phyloP scores from a whole-genome alignment of 2,113 vertebrate species.

The Platichthys flesus region DNA sequence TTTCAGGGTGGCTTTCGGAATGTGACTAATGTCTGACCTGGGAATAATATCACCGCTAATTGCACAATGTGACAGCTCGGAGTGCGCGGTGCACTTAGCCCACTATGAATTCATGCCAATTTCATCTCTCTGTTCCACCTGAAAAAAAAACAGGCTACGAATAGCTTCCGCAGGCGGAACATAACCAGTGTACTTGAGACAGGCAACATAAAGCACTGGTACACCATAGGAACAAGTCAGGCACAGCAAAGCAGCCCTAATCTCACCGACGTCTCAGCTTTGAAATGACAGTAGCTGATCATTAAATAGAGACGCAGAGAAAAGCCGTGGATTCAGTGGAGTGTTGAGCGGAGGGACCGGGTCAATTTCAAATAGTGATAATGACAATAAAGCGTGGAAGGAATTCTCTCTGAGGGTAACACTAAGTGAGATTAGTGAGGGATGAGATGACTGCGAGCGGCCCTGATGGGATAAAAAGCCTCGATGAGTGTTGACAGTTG shows the following conservation, averaged over 20 bases:
- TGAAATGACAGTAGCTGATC: conserved; percentile 27
- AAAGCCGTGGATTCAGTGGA: conserved; percentile 10
- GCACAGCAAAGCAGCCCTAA: conserved; percentile 17
- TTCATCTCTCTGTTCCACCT: conserved; percentile 20
- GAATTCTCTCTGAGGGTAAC: background rate
- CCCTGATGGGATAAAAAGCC: conserved; percentile 25
- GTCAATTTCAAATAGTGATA: conserved; percentile 18
- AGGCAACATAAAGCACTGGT: background rate
- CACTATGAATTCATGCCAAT: conserved; percentile 50
- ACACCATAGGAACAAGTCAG: conserved; percentile 16
- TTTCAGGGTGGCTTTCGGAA: conserved; percentile 27
- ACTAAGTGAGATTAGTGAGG: conserved; percentile 43
- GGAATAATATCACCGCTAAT: conserved; percentile 69
- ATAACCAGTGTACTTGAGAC: conserved; percentile 8
- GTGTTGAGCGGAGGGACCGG: conserved; percentile 17
- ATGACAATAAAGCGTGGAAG: conserved; percentile 22
- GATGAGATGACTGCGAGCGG: conserved; percentile 4
- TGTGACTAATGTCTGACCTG: conserved; percentile 52
- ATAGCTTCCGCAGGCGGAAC: conserved; percentile 10
- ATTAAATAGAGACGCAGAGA: conserved; percentile 20
- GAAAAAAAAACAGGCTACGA: conserved; percentile 29
- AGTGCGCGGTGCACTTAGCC: conserved; percentile 47
- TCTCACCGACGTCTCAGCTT: conserved; percentile 13
- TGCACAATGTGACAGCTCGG: conserved; percentile 52
- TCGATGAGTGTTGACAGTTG: conserved; percentile 19